Evolutionary conservation across 2,797 vertebrate genomes (phyloP), one percentile per base, ranked within the genome.

Genomic region (Momotus momota): DNA sequence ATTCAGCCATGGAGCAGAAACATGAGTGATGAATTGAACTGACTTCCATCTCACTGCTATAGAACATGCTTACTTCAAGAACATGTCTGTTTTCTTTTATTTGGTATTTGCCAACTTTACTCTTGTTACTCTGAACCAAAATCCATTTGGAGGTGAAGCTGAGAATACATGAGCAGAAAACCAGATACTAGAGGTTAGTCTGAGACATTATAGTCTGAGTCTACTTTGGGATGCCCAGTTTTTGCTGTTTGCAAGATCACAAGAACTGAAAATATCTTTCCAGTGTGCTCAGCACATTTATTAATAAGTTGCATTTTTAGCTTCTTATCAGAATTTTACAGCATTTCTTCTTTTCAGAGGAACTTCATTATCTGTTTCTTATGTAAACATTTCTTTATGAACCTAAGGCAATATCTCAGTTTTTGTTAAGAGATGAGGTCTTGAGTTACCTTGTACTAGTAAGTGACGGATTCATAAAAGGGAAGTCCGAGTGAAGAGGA

Each of bases 321-420:
- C 35, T 17, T 86, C 52, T 85, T 87, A 91, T 81, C 78, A 86
- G 72, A 95, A 85, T 69, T 79, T 79, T 92, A 92, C 79, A 93
- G 70, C 86, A 82, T 86, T 93, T 94, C 33, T n/a, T 60, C 54
- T 83, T 65, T 82, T 54, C 64, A 48, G 83, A 81, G 82, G 54
- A 93, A 77, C 10, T 51, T 81, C 46, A 65, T 91, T 86, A 74
- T 85, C 54, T 79, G 25, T 77, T 94, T 69, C 21, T 73, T 74
- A 60, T 40, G 41, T 87, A 91, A 96, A 92, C 29, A 51, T 86
- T 95, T 58, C 75, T 93, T 80, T 81, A 70, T 67, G 52, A 92
- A 74, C 25, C 55, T 77, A 4, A 58, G 67, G 81, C 64, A 89
- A 14, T 65, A 75, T 73, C 69, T 83, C 61, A 40, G 45, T 69